Evolutionary conservation across 2,888 invertebrate species (phyloP).

Genomic region (Endomychus coccineus): DNA sequence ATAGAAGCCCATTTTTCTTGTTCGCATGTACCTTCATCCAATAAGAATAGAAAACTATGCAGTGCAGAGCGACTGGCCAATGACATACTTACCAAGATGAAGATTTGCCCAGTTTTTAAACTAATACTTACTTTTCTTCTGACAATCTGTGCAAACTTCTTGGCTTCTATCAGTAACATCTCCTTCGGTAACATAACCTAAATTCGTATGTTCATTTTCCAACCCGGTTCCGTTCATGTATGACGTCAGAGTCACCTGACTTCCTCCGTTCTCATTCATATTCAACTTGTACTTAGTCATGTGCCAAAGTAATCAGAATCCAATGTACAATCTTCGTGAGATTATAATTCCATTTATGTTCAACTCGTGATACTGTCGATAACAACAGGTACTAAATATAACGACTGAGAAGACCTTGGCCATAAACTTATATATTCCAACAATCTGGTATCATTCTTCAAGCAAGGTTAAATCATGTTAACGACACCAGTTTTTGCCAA

Average conservation of each 20-base stretch:
- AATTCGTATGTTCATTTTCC: conserved; percentile 3
- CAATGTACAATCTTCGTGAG: too few relatives aligned
- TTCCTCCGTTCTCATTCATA: conserved; percentile 22
- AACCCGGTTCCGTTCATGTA: conserved; percentile 29
- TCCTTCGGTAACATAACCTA: conserved; percentile 8
- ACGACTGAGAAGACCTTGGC: neutral
- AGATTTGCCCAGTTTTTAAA: too few relatives aligned
- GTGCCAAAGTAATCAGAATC: too few relatives aligned
- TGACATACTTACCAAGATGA: too few relatives aligned
- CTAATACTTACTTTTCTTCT: conserved; percentile 19
- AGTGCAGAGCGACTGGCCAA: too few relatives aligned
- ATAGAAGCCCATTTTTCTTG: too few relatives aligned
- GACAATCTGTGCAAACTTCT: conserved; percentile 14
- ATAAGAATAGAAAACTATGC: too few relatives aligned
- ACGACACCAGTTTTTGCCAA: conserved; percentile 8
- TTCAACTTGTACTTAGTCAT: conserved; percentile 52
- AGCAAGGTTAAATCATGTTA: conserved; percentile 10
- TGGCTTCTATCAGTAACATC: conserved; percentile 3
- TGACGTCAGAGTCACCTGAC: conserved; percentile 33
- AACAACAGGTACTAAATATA: too few relatives aligned
- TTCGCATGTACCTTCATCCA: too few relatives aligned
- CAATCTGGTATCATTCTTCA: conserved; percentile 1
- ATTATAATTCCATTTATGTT: too few relatives aligned
- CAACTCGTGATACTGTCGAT: too few relatives aligned
- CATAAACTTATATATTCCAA: conserved; percentile 2